These are phyloP conservation scores for Podarcis lilfordi DNA, from an alignment of 2,797 vertebrate genomes.

Conservation along the genomic window DNA sequence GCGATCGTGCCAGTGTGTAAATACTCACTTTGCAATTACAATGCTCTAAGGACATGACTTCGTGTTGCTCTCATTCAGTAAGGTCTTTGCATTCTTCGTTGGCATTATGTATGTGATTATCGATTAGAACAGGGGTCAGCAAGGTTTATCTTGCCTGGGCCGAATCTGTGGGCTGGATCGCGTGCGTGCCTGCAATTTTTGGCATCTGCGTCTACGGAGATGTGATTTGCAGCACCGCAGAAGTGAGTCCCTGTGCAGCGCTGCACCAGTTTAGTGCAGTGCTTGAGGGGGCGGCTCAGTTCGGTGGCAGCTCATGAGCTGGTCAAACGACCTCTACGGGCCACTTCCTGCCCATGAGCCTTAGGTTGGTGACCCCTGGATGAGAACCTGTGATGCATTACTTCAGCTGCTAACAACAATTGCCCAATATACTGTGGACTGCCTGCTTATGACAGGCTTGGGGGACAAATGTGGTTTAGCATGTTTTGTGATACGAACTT, in stretches of 20 bases:
- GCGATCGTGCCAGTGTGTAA: not conserved
- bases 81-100: not conserved
- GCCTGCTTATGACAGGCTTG: not conserved
- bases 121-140: not conserved
- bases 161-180: no score
- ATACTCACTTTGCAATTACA: not conserved
- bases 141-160: no score
- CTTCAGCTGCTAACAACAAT: not conserved
- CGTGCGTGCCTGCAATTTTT: no score
- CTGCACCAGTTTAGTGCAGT: no score
- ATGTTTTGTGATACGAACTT: no score
- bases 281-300: no score
- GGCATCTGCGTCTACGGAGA: no score
- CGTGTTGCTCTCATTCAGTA: not conserved
- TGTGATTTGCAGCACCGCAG: fast-evolving
- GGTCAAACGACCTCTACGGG: no score
- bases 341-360: no score
- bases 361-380: not conserved
- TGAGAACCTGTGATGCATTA: not conserved
- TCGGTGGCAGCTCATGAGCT: no score
- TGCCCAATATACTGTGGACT: not conserved
- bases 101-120: not conserved
- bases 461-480: no score
- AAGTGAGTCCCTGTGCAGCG: no score
- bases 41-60: not conserved